Evolutionary conservation across 2,888 invertebrate genomes (phyloP), one percentile per base, ranked within the genome.

Genomic region (Ornithoptera alexandrae): DNA sequence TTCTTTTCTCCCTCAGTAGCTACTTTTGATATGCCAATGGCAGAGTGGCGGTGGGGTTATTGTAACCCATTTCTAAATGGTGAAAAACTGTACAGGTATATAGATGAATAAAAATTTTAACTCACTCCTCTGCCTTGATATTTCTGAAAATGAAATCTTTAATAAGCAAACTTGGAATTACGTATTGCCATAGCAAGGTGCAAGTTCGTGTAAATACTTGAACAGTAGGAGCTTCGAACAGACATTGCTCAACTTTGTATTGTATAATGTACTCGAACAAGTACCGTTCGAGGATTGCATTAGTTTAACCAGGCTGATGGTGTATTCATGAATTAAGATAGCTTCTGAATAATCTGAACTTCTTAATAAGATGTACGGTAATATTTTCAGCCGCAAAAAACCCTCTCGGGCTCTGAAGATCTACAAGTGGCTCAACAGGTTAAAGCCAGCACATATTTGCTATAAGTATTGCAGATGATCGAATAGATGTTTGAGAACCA

Each of bases 111-210:
- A 17, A 17, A 50, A 30, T 20, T 39, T 18, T 46, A 72, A 30
- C 76, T 75, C 72, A 77, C 77, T 24, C 77, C 77, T 20, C 67
- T 73, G 24, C 76, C 76, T 65, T 72, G 65, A 57, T 76, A 74
- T 72, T 71, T 73, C 77, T 77, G 72, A 58, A 66, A 53, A 65
- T 53, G 20, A 62, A 62, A 56, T 36, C 17, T 65, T 57, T 22
- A 65, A 22, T 57, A 17, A 39, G 3, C 20, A 57, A 65, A 17
- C 18, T 66, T 57, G 56, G n/a, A 20, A 20, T 22, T 4, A 57
- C 20, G 20, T 53, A 10, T 15, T 17, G 50, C 50, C 5, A 50
- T 50, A 17, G 50, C 50, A 15, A 5, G 50, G 50, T 2, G 12
- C 50, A 1, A 46, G 15, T 46, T 15, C 46, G 46, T 46, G 15